Evolutionary conservation across 2,888 invertebrate species (phyloP).

Genomic region (Caenorhabditis sinica): DNA sequence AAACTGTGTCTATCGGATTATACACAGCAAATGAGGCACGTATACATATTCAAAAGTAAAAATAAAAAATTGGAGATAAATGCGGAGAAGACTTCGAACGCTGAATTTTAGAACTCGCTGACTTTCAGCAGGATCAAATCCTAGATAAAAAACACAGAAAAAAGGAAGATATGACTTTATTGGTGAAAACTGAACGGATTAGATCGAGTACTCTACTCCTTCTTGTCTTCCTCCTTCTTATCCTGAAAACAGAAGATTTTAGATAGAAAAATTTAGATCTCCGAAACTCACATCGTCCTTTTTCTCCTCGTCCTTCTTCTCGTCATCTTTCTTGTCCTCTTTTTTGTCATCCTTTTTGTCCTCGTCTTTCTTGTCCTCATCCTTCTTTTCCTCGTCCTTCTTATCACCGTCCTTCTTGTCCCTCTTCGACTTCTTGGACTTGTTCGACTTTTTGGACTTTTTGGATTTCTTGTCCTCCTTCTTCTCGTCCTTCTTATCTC

Average conservation of each 20-base stretch:
- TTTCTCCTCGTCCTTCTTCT: conserved; percentile 10
- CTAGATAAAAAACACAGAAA: not conserved
- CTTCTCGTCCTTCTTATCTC: not conserved
- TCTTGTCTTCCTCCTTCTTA: conserved; percentile 15
- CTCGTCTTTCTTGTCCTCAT: conserved; percentile 13
- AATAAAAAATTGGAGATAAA: too few species aligned
- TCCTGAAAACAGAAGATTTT: not conserved
- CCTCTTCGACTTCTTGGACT: conserved; percentile 6
- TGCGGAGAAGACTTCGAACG: too few species aligned
- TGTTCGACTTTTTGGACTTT: not conserved
- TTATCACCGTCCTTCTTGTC: conserved; percentile 5
- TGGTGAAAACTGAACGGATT: not conserved
- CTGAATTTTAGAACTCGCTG: too few species aligned
- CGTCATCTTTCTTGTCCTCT: not conserved
- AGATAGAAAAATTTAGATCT: not conserved
- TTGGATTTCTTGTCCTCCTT: conserved; percentile 8
- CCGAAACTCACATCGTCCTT: conserved; percentile 4
- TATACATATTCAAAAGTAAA: too few species aligned
- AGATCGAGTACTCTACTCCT: not conserved
- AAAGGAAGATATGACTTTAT: not conserved
- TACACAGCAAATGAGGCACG: too few species aligned
- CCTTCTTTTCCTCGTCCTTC: conserved; percentile 3
- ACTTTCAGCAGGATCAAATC: not conserved
- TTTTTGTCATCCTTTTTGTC: conserved; percentile 10
- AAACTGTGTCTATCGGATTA: too few species aligned